Percentiles rank a stretch among this genome's conserved stretches.
Conservation (phyloP, 2,113 vertebrate genomes). For the Antechinus stuartii region DNA sequence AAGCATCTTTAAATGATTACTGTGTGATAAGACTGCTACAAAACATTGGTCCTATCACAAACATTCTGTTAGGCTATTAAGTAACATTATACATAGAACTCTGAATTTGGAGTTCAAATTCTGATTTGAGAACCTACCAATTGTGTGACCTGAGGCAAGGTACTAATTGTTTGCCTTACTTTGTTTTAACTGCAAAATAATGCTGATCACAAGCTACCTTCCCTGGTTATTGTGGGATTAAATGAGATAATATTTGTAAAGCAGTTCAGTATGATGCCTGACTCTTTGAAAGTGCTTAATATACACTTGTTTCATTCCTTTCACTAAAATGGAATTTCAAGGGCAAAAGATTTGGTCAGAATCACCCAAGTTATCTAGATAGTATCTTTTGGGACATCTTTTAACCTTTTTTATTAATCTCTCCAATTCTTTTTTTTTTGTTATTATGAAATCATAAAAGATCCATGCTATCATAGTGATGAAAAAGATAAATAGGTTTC, state of each 20-base stretch:
- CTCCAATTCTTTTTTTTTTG: slow-evolving; percentile 35
- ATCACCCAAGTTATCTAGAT: background rate
- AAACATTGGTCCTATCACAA: background rate
- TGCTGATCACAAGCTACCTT: background rate
- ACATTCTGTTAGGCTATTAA: background rate
- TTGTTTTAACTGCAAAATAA: too few relatives aligned
- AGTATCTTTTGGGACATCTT: background rate
- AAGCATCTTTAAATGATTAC: background rate
- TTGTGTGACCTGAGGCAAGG: too few relatives aligned
- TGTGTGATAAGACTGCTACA: background rate
- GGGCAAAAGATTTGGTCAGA: slow-evolving; percentile 12
- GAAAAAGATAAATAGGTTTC: background rate
- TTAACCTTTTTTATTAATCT: background rate
- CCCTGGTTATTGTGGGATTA: background rate
- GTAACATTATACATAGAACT: background rate
- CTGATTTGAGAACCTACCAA: too few relatives aligned
- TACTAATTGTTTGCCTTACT: too few relatives aligned
- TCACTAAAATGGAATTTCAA: background rate
- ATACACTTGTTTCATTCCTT: background rate
- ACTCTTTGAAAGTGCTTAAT: background rate
- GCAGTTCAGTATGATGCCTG: background rate
- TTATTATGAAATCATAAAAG: background rate
- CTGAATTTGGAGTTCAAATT: background rate
- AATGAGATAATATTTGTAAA: background rate
- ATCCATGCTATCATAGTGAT: background rate